A percentile compares a stretch with the other conserved stretches of the same genome.
phyloP scores from a whole-genome alignment of 2,113 vertebrate species.

The Clarias batrachus region DNA sequence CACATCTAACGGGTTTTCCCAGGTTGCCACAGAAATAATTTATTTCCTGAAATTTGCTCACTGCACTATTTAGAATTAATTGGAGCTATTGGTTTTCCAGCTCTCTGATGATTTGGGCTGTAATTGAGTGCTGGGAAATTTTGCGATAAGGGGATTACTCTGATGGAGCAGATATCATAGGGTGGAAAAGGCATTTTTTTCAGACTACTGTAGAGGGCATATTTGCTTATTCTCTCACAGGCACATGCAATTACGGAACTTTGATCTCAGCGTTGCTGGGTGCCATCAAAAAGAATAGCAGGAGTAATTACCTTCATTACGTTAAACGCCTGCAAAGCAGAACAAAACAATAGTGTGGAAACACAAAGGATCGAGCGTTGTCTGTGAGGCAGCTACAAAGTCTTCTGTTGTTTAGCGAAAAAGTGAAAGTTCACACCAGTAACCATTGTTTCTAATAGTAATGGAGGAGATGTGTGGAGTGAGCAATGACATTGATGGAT shows the following conservation, averaged over 20 bases:
- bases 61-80: conserved; percentile 28
- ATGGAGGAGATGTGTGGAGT: background rate
- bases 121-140: conserved; percentile 37
- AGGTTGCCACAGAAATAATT: background rate
- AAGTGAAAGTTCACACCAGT: background rate
- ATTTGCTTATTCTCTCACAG: conserved; percentile 38
- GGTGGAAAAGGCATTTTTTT: background rate
- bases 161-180: conserved; percentile 38
- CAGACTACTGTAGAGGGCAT: conserved; percentile 1
- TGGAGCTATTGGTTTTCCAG: conserved; percentile 36
- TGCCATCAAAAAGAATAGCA: conserved; percentile 16
- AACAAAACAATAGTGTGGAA: conserved; percentile 25
- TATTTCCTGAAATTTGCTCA: background rate
- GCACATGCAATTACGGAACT: conserved; percentile 43
- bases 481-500: background rate
- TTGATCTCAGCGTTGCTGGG: conserved; percentile 16
- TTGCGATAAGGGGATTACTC: conserved; percentile 45
- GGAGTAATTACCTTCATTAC: conserved; percentile 46
- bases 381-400: background rate
- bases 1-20: background rate
- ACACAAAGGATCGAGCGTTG: background rate
- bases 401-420: background rate
- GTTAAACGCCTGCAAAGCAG: conserved; percentile 36
- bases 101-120: conserved; percentile 17
- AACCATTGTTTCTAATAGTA: background rate